Base-by-base conservation (phyloP, 2,888 invertebrate species). In the Orthonevra nobilis region DNA sequence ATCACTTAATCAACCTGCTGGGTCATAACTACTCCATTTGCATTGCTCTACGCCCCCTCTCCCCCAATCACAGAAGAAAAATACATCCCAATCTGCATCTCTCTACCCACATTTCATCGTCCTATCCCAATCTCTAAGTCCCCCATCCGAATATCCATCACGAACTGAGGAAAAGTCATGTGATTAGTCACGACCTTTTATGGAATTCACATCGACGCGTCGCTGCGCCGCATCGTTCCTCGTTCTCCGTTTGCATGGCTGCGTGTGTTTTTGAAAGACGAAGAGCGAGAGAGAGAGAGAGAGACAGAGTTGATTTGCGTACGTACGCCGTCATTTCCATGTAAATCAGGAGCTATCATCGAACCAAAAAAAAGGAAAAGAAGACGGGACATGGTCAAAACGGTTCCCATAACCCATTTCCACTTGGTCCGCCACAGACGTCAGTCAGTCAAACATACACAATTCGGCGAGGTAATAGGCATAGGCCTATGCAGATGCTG, bases 161-260 rank as follows among this genome's bases (percentile, higher is more conserved):
- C 77, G 70, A 77, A 60, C 52, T 50, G 40, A 73, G 72, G 73
- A 82, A 82, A 82, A 82, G 75, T 77, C 66, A 72, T 81, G 82
- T 82, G 82, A 83, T 83, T 83, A 82, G 82, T 75, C 82, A 83
- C 82, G 82, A 81, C 82, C 82, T 83, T 83, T 83, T 83, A 83
- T 82, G 82, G 82, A 81, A 81, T 82, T 81, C 82, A 82, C 82
- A 82, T 81, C 81, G 3, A 23, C 23, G 23, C 3, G 5, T n/a
- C n/a, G n/a, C n/a, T n/a, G n/a, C n/a, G n/a, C n/a, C n/a, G n/a
- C n/a, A n/a, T n/a, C n/a, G n/a, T n/a, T 23, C 3, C 23, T 3
- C 3, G 81, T 69, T 81, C 72, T 81, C 64, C 79, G 82, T 82
- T 82, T 81, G 73, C 75, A 81, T 79, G 63, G 61, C 42, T 75